phyloP scores from a whole-genome alignment of 2,797 vertebrate genomes.

The Oreochromis mossambicus region DNA sequence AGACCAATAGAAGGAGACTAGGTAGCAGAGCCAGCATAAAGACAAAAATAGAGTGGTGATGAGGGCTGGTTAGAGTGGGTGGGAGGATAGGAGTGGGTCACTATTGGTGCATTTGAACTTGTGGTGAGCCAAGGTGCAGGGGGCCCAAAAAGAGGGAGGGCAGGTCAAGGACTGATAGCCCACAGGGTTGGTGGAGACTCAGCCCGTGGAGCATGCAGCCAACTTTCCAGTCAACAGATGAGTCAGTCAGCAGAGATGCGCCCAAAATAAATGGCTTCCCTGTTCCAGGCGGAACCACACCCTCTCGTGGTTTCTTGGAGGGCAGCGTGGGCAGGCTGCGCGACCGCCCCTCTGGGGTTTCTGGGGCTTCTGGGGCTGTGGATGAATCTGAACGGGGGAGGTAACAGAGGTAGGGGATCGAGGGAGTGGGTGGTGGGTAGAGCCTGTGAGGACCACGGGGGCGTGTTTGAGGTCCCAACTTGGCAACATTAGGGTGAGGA shows the following conservation, averaged over 20 bases:
- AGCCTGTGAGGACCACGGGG: slow-evolving; percentile 46
- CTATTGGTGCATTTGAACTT: slow-evolving; percentile 56
- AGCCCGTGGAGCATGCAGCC: slow-evolving; percentile 78
- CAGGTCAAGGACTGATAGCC: slow-evolving; percentile 78
- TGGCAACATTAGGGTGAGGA: slow-evolving; percentile 73
- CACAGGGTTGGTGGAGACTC: slow-evolving; percentile 78
- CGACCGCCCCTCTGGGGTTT: slow-evolving; percentile 75
- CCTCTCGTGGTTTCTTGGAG: slow-evolving; percentile 87
- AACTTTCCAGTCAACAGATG: slow-evolving; percentile 97
- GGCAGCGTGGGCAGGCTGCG: slow-evolving; percentile 77
- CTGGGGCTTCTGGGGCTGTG: slow-evolving; percentile 53
- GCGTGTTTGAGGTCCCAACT: slow-evolving; percentile 75
- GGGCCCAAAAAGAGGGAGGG: slow-evolving; percentile 40
- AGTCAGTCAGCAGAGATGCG: slow-evolving; percentile 92
- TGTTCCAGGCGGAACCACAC: slow-evolving; percentile 92
- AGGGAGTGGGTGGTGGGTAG: slow-evolving; percentile 57
- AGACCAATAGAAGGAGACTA: slow-evolving; percentile 51
- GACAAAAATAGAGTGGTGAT: slow-evolving; percentile 59
- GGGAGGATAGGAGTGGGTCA: slow-evolving; percentile 56
- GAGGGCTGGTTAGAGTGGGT: slow-evolving; percentile 49
- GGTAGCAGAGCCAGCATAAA: slow-evolving; percentile 19
- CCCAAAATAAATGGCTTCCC: slow-evolving; percentile 96
- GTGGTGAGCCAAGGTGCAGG: slow-evolving; percentile 42
- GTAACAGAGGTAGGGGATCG: slow-evolving; percentile 39
- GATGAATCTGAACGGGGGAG: slow-evolving; percentile 58